These are phyloP conservation scores for Drosophila ustulata DNA, from an alignment of 2,888 invertebrate species.

Conservation along the genomic window DNA sequence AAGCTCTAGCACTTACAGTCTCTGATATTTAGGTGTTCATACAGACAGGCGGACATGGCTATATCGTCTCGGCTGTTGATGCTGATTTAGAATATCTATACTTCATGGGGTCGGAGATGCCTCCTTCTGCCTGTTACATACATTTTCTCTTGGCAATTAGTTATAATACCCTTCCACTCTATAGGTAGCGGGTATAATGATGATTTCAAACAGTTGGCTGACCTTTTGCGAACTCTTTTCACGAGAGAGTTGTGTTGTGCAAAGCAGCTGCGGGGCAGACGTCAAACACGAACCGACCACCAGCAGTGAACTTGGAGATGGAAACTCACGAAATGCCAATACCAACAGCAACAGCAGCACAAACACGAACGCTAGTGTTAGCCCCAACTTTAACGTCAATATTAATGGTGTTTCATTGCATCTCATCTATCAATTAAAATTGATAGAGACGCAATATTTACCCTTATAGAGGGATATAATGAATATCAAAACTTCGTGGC, in stretches of 20 bases:
- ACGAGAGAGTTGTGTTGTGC: conserved; percentile 60
- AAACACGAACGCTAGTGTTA: neutral
- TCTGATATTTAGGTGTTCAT: no score
- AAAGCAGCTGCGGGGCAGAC: conserved; percentile 51
- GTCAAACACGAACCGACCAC: conserved; percentile 35
- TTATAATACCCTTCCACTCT: no score
- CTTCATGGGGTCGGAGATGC: no score
- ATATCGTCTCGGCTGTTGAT: no score
- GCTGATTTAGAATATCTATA: no score
- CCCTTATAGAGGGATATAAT: conserved; percentile 33
- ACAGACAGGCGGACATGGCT: no score
- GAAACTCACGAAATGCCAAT: conserved; percentile 49
- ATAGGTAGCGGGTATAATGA: conserved; percentile 13
- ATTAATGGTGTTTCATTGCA: conserved; percentile 33
- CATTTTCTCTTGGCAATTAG: no score
- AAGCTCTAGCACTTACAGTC: no score
- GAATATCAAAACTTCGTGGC: conserved; percentile 5
- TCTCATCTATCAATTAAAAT: conserved; percentile 41
- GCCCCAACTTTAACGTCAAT: neutral
- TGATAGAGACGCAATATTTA: conserved; percentile 58
- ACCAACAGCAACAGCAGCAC: neutral
- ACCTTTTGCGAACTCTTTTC: conserved; percentile 66
- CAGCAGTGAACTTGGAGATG: conserved; percentile 68
- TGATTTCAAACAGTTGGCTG: conserved; percentile 45
- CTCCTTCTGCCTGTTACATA: no score